phyloP scores from a whole-genome alignment of 2,113 vertebrate species.

The Lutjanus erythropterus region DNA sequence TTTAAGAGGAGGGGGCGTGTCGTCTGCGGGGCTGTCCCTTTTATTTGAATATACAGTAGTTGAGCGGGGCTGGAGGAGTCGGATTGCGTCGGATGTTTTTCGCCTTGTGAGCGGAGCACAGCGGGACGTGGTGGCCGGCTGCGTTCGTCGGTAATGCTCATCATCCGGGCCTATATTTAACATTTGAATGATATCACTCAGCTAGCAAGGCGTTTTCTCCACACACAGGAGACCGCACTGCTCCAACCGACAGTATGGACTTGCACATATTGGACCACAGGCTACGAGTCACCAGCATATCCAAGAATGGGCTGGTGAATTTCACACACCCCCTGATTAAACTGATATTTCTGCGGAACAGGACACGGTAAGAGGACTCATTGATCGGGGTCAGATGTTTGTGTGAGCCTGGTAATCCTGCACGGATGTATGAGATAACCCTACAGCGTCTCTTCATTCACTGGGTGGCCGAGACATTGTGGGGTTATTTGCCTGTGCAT shows the following conservation, averaged over 20 bases:
- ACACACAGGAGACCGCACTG: constrained; percentile 1
- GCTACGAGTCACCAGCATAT: constrained; percentile 86
- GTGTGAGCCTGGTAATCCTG: constrained; percentile 29
- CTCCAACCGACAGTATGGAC: constrained; percentile 78
- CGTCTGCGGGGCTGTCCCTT: constrained; percentile 35
- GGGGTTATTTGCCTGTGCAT: constrained; percentile 54
- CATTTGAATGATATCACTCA: neutral
- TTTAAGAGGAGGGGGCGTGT: constrained; percentile 82
- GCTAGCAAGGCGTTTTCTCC: constrained; percentile 22
- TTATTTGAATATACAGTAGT: constrained; percentile 71
- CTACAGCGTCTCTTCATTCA: constrained; percentile 26
- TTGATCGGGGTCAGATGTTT: constrained; percentile 5
- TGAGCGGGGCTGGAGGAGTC: constrained; percentile 45
- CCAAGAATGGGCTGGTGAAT: constrained; percentile 82
- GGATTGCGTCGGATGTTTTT: constrained; percentile 68
- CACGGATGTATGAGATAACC: constrained; percentile 15
- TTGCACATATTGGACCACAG: constrained; percentile 88
- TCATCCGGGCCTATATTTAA: neutral
- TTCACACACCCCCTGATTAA: constrained; percentile 87
- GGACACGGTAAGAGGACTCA: constrained; percentile 82
- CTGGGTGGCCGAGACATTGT: constrained; percentile 12
- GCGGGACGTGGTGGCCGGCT: constrained; percentile 9
- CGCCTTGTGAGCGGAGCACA: constrained; percentile 11
- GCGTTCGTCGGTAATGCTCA: constrained; percentile 1
- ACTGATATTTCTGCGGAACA: constrained; percentile 86